phyloP scores from a whole-genome alignment of 2,113 vertebrate genomes.

The Hystrix cristata region DNA sequence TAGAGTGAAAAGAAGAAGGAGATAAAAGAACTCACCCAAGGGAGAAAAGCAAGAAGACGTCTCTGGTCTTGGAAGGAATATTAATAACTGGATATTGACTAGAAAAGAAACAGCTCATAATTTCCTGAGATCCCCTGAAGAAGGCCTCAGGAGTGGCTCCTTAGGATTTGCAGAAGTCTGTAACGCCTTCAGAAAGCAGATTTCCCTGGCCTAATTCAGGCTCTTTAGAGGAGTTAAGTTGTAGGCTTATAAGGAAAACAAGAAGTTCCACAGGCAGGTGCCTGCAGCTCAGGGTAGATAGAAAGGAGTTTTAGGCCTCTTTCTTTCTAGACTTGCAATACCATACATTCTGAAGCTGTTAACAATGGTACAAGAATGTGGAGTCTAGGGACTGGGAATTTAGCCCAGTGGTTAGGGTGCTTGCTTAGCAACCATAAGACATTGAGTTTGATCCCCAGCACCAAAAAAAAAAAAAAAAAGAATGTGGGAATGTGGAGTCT shows the following conservation, averaged over 20 bases:
- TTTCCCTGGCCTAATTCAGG: background rate
- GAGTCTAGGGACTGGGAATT: background rate
- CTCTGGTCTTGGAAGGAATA: conserved; percentile 52
- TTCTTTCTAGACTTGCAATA: background rate
- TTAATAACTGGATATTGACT: conserved; percentile 58
- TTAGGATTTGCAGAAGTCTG: background rate
- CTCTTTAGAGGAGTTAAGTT: background rate
- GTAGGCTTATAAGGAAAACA: background rate
- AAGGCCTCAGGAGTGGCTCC: background rate
- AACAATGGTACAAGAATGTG: background rate
- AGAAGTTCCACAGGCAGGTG: background rate
- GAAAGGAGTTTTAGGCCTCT: background rate
- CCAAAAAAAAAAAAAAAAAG: no score
- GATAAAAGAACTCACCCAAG: conserved; percentile 63
- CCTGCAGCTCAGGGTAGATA: background rate
- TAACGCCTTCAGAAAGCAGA: background rate
- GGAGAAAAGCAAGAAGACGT: conserved; percentile 45
- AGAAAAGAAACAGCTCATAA: conserved; percentile 24
- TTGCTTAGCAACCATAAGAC: no score
- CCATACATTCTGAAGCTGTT: background rate
- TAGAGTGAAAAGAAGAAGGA: conserved; percentile 8
- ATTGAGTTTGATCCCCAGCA: no score
- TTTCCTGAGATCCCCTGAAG: background rate
- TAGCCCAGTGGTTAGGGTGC: no score
- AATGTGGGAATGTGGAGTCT: background rate